These are phyloP conservation scores for Centrocercus urophasianus DNA, from an alignment of 2,113 vertebrate genomes.

Conservation along the genomic window DNA sequence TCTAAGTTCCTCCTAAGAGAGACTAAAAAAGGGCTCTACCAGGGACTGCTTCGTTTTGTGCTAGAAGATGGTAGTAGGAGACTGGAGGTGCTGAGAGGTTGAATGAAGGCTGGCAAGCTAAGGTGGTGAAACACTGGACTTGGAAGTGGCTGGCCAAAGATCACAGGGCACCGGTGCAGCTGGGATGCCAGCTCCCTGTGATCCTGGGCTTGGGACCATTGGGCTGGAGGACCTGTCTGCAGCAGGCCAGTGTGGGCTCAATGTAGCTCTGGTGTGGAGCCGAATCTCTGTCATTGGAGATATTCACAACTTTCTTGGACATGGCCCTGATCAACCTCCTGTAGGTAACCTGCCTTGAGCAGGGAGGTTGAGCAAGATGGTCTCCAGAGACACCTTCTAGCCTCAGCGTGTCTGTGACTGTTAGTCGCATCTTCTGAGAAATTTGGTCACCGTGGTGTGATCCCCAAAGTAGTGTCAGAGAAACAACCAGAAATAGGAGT, in stretches of 20 bases:
- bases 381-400: background rate
- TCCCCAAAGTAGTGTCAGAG: background rate
- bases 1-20: background rate
- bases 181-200: background rate
- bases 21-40: background rate
- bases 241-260: background rate
- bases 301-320: background rate
- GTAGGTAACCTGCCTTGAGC: background rate
- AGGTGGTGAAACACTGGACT: accelerated
- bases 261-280: background rate
- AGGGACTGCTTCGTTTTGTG: background rate
- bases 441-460: accelerated
- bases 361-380: background rate
- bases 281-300: background rate
- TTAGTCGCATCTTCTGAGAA: background rate
- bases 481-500: background rate
- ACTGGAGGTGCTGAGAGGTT: background rate
- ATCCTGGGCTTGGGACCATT: background rate
- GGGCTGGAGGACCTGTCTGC: background rate
- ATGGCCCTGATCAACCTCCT: background rate
- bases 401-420: background rate
- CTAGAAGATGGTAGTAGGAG: background rate
- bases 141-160: background rate
- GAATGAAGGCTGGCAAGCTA: background rate
- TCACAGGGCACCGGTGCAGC: background rate